Percentiles rank a stretch among this genome's conserved stretches.
phyloP scores from a whole-genome alignment of 2,113 vertebrate genomes.

The Heterotis niloticus region DNA sequence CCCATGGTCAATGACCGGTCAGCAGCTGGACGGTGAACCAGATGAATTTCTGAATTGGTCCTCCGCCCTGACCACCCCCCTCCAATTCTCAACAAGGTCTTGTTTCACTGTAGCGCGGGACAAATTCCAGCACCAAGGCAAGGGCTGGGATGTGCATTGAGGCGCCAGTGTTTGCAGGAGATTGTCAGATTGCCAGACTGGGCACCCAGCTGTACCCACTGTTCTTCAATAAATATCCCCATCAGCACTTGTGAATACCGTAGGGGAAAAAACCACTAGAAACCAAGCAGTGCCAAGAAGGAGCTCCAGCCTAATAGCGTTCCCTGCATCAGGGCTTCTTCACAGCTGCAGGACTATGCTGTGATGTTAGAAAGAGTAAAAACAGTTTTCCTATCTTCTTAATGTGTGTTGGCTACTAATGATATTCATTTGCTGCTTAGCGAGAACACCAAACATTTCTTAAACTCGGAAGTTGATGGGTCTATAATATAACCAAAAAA shows the following conservation, averaged over 20 bases:
- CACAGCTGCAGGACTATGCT: not conserved
- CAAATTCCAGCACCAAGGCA: too few relatives aligned
- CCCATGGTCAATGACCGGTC: too few relatives aligned
- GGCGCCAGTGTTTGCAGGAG: not conserved
- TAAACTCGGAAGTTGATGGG: not conserved
- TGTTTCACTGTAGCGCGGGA: too few relatives aligned
- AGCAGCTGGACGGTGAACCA: too few relatives aligned
- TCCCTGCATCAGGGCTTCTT: not conserved
- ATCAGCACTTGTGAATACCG: not conserved
- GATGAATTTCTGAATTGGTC: too few relatives aligned
- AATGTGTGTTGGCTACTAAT: not conserved
- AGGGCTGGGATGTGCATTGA: not conserved
- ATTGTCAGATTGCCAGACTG: not conserved
- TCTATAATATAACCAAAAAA: not conserved
- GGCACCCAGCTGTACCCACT: not conserved
- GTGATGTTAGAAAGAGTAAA: not conserved
- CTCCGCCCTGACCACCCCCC: too few relatives aligned
- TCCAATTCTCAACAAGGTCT: too few relatives aligned
- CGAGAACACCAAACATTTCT: too few relatives aligned
- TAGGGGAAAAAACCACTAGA: not conserved
- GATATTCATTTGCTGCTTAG: not conserved
- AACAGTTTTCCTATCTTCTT: not conserved
- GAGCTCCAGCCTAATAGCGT: not conserved
- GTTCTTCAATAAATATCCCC: not conserved
- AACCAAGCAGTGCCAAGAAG: not conserved